A percentile compares a stretch with the other conserved stretches of the same genome.
phyloP scores from a whole-genome alignment of 2,113 vertebrate species.

The Oncorhynchus gorbuscha region DNA sequence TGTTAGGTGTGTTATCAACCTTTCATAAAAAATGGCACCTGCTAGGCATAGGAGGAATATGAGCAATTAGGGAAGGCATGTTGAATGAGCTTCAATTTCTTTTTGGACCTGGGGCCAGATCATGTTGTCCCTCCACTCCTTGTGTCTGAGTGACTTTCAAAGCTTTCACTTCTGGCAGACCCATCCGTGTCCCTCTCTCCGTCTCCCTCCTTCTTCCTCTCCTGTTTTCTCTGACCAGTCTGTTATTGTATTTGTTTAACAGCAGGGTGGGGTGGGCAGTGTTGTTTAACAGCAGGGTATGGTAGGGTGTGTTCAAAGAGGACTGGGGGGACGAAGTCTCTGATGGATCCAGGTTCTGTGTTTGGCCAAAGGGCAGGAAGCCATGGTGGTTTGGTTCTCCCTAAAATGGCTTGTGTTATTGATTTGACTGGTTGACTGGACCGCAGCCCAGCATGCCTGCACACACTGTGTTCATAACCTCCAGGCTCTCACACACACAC shows the following conservation, averaged over 20 bases:
- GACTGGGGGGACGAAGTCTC: background rate
- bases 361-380: conserved; percentile 28
- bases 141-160: conserved; percentile 7
- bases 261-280: background rate
- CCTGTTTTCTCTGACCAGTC: background rate
- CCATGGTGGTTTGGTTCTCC: conserved; percentile 7
- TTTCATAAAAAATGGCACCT: too few relatives aligned
- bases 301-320: background rate
- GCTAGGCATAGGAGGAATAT: background rate
- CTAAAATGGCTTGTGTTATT: background rate
- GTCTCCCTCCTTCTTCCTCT: background rate
- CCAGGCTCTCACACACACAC: too few relatives aligned
- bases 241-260: conserved; percentile 27
- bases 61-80: background rate
- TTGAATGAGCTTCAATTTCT: background rate
- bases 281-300: too few relatives aligned
- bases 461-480: background rate
- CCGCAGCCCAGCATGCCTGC: conserved; percentile 4
- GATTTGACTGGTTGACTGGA: background rate
- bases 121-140: background rate
- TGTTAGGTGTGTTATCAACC: too few relatives aligned
- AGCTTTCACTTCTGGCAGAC: conserved; percentile 6
- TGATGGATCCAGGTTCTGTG: conserved; percentile 31
- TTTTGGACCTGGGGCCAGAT: background rate
- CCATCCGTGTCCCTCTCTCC: conserved; percentile 11